Evolutionary conservation across 2,888 invertebrate species (phyloP).

Genomic region (Acronicta psi): DNA sequence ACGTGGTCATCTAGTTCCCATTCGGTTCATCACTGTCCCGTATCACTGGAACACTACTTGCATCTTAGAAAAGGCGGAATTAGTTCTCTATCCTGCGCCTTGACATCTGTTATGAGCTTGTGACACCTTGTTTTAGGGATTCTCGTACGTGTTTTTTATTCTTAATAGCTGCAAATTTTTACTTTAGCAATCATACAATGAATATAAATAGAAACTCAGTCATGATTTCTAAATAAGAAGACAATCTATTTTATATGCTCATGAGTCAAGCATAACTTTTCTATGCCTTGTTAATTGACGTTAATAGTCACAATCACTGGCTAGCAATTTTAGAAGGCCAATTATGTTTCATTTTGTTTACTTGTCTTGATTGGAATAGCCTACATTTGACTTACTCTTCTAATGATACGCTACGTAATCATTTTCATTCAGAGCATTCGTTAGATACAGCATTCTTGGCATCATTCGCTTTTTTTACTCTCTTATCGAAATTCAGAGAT

Average conservation of each 20-base stretch:
- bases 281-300: slow-evolving; percentile 56
- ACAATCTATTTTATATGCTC: slow-evolving; percentile 45
- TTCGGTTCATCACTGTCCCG: too few species aligned
- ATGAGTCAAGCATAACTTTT: slow-evolving; percentile 56
- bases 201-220: slow-evolving; percentile 19
- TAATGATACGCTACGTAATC: slow-evolving; percentile 45
- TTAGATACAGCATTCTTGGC: slow-evolving; percentile 8
- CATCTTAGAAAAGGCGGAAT: too few species aligned
- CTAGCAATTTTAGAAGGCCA: slow-evolving; percentile 60
- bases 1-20: too few species aligned
- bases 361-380: slow-evolving; percentile 56
- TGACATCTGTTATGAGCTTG: too few species aligned
- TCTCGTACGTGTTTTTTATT: background rate
- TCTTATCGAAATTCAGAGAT: slow-evolving; percentile 6
- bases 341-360: slow-evolving; percentile 58
- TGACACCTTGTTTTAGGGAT: too few species aligned
- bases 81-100: too few species aligned
- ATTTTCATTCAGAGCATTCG: slow-evolving; percentile 45
- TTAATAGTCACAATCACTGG: slow-evolving; percentile 57
- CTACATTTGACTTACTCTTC: slow-evolving; percentile 53
- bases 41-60: too few species aligned
- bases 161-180: background rate
- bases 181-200: background rate
- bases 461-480: slow-evolving; percentile 21
- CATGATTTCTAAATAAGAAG: slow-evolving; percentile 39